A percentile compares a stretch with the other conserved stretches of the same genome.
These are phyloP conservation scores for Megalops cyprinoides DNA, from an alignment of 2,797 vertebrate species.

Conservation along the genomic window DNA sequence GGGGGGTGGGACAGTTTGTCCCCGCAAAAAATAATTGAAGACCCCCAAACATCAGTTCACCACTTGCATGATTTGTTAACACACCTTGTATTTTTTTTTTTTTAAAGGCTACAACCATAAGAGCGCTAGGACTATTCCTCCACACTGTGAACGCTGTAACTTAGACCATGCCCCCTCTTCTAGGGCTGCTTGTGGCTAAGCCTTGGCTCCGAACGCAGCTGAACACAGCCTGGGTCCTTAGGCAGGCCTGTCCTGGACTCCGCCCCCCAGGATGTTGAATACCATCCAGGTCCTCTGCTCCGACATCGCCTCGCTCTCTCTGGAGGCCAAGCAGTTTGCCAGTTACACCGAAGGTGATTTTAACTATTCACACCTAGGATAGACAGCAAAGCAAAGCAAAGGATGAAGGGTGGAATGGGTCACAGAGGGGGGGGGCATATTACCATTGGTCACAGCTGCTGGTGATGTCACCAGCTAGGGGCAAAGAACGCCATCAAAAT, in stretches of 20 bases:
- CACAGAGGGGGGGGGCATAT: too few relatives aligned
- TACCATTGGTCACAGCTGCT: neutral
- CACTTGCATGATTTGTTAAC: constrained; percentile 33
- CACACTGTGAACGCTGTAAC: constrained; percentile 62
- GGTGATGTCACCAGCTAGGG: constrained; percentile 1
- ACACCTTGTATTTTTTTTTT: constrained; percentile 27
- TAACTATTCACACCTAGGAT: neutral
- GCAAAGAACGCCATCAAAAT: neutral
- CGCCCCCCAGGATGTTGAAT: constrained; percentile 79
- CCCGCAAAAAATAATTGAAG: neutral
- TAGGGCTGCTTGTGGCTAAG: constrained; percentile 78
- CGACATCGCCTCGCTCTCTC: constrained; percentile 80
- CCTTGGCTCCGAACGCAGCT: constrained; percentile 38
- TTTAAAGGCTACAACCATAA: neutral
- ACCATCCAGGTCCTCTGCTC: constrained; percentile 81
- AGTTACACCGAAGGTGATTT: constrained; percentile 80
- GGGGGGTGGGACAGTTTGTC: neutral
- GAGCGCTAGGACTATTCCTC: neutral
- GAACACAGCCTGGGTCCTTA: constrained; percentile 58
- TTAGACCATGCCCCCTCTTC: constrained; percentile 68
- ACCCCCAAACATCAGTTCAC: neutral
- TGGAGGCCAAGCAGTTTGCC: constrained; percentile 80
- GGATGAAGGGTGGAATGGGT: neutral
- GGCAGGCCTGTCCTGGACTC: constrained; percentile 72
- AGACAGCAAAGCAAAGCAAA: neutral